Percentiles rank a stretch among this genome's conserved stretches.
Conservation (phyloP, 2,113 vertebrate species). For the Salvelinus fontinalis region DNA sequence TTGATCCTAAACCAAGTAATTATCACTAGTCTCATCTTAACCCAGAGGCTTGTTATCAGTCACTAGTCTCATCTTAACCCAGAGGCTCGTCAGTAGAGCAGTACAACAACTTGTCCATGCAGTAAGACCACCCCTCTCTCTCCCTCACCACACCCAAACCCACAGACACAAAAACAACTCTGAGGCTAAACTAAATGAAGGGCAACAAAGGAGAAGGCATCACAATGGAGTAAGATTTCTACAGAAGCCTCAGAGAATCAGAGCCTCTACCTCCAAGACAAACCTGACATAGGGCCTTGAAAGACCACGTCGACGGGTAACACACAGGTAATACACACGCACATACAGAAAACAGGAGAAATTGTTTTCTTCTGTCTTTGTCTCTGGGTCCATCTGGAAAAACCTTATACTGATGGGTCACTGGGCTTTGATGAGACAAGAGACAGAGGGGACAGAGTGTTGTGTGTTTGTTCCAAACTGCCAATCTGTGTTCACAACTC, state of each 20-base stretch:
- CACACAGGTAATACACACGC: neutral
- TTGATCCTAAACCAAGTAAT: neutral
- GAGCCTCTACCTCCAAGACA: neutral
- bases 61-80: neutral
- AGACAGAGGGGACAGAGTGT: slow-evolving; percentile 13
- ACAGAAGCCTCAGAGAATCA: neutral
- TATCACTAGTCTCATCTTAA: too few species aligned
- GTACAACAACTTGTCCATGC: neutral
- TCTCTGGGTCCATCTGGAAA: neutral
- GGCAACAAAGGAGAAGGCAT: neutral
- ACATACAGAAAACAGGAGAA: neutral
- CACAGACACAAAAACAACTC: neutral
- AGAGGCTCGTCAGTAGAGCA: neutral
- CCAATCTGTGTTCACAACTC: too few species aligned
- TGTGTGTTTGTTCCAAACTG: slow-evolving; percentile 5
- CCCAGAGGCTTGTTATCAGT: neutral
- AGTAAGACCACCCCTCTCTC: too few species aligned
- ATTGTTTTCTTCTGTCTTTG: neutral
- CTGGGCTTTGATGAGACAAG: slow-evolving; percentile 20
- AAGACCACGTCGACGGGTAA: neutral
- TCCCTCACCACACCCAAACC: neutral
- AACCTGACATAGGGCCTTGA: neutral
- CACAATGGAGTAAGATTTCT: neutral
- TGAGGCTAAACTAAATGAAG: neutral
- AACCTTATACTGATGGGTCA: slow-evolving; percentile 18